Percentiles rank a stretch among this genome's conserved stretches.
These are phyloP conservation scores for Pitangus sulphuratus DNA, from an alignment of 2,797 vertebrate species.

Conservation along the genomic window DNA sequence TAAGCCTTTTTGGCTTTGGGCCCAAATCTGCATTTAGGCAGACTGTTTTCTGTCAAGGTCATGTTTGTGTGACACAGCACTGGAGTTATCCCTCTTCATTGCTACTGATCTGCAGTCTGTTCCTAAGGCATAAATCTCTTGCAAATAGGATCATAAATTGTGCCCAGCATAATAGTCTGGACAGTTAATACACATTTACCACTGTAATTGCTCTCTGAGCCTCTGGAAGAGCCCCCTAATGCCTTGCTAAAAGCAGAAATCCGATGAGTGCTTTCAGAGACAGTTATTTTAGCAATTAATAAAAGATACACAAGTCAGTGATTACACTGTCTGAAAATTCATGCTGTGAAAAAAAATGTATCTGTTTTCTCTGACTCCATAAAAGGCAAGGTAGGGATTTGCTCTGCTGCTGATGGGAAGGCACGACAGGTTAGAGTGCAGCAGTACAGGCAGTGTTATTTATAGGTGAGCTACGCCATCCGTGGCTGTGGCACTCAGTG, in stretches of 20 bases:
- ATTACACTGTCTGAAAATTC: not conserved
- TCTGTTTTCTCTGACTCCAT: not conserved
- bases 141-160: constrained; percentile 33
- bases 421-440: not conserved
- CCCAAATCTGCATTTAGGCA: not conserved
- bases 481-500: not conserved
- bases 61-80: not conserved
- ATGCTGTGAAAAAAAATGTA: not conserved
- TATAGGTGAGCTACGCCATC: not conserved
- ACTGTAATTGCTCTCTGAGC: not conserved
- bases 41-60: constrained; percentile 31
- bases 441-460: not conserved
- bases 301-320: not conserved
- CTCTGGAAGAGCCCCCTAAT: constrained; percentile 10
- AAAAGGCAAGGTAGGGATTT: not conserved
- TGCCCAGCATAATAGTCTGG: not conserved
- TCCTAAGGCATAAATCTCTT: constrained; percentile 23
- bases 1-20: not conserved
- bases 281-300: constrained; percentile 39
- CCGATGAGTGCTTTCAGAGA: not conserved
- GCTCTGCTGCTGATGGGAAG: not conserved
- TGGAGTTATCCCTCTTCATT: not conserved
- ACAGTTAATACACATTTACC: not conserved
- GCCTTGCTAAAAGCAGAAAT: constrained; percentile 8
- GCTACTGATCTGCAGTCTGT: not conserved